Evolutionary conservation across 2,113 vertebrate species (phyloP).

Genomic region (Platysternon megacephalum): DNA sequence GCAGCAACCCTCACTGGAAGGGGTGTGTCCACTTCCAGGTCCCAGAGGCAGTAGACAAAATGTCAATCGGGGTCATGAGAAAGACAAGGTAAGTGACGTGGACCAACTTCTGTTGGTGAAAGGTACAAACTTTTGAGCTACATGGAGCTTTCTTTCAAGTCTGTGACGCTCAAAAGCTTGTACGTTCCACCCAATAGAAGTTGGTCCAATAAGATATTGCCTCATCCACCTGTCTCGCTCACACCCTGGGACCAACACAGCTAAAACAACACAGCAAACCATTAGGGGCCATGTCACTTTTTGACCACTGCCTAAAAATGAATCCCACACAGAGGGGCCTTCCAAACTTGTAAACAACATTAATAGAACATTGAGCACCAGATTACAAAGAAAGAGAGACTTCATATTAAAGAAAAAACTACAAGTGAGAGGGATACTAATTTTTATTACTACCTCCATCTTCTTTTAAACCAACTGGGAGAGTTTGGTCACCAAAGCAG

Average conservation of each 20-base stretch:
- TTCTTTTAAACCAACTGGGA: not conserved
- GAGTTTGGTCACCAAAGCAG: not conserved
- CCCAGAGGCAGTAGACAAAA: not conserved
- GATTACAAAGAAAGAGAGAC: not conserved
- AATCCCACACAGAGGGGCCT: not conserved
- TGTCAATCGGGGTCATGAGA: not conserved
- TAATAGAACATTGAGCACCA: not conserved
- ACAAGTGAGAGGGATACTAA: not conserved
- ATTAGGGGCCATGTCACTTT: not conserved
- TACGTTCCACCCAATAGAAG: not conserved
- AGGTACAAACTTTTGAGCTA: not conserved
- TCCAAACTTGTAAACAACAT: rapidly evolving
- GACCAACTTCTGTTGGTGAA: not conserved
- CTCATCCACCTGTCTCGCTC: not conserved
- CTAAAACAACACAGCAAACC: not conserved
- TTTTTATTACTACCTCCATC: not conserved
- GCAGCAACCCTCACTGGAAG: rapidly evolving
- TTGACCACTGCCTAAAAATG: not conserved
- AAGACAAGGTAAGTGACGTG: not conserved
- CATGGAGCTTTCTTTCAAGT: not conserved
- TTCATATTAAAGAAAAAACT: not conserved
- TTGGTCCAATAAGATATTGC: not conserved
- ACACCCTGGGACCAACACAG: not conserved
- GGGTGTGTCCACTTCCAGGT: not conserved
- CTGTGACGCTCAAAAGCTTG: not conserved